Evolutionary conservation across 2,888 invertebrate species (phyloP).

Genomic region (Glomeris marginata): DNA sequence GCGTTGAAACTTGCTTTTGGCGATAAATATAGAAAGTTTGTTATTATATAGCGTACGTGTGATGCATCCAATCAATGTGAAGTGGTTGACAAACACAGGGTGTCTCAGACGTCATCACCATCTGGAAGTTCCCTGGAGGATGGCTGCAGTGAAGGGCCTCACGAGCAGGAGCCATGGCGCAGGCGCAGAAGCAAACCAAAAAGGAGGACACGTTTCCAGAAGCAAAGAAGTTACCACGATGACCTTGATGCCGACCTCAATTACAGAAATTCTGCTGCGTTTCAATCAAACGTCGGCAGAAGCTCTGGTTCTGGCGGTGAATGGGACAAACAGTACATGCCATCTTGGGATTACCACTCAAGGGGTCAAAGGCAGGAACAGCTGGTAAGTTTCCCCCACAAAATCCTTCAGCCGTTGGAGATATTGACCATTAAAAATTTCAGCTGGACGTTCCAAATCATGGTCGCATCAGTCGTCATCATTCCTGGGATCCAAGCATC

Average conservation of each 20-base stretch:
- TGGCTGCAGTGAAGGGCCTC: not conserved
- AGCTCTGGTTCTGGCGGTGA: constrained; percentile 4
- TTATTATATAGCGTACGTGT: too few species aligned
- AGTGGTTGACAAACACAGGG: too few species aligned
- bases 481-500: constrained; percentile 9
- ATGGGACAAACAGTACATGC: not conserved
- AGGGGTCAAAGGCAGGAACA: not conserved
- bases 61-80: too few species aligned
- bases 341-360: not conserved
- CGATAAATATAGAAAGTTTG: too few species aligned
- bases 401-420: too few species aligned
- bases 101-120: not conserved
- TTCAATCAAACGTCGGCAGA: constrained; percentile 6
- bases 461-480: constrained; percentile 4
- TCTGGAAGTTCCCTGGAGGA: constrained; percentile 11
- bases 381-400: too few species aligned
- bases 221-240: constrained; percentile 14
- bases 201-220: constrained; percentile 10
- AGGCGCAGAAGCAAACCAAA: constrained; percentile 6
- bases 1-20: too few species aligned
- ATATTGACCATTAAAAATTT: too few species aligned
- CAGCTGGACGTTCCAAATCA: constrained; percentile 6
- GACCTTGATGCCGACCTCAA: constrained; percentile 9
- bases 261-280: not conserved
- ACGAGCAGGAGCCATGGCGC: constrained; percentile 6